A percentile compares a stretch with the other conserved stretches of the same genome.
phyloP scores from a whole-genome alignment of 2,888 invertebrate genomes.

The Cremastinae sp. region DNA sequence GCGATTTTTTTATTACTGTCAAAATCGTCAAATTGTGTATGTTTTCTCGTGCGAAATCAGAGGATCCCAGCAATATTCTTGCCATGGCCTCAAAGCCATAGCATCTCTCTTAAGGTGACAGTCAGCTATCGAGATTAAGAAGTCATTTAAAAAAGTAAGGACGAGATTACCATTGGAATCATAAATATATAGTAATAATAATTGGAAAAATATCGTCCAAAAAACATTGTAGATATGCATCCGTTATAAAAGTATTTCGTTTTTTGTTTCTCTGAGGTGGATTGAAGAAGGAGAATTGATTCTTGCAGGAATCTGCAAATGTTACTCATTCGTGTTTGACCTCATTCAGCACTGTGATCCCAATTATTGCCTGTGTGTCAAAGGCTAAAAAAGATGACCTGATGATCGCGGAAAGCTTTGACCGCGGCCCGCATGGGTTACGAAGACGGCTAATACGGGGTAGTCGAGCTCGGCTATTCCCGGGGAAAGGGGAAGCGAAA shows the following conservation, averaged over 20 bases:
- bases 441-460: slow-evolving; percentile 49
- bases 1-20: too few relatives aligned
- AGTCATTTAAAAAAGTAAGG: too few relatives aligned
- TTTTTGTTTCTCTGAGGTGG: neutral
- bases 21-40: too few relatives aligned
- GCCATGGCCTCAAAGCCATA: too few relatives aligned
- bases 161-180: too few relatives aligned
- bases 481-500: slow-evolving; percentile 58
- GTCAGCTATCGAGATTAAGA: too few relatives aligned
- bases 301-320: neutral
- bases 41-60: too few relatives aligned
- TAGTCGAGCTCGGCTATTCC: slow-evolving; percentile 35
- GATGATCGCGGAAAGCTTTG: slow-evolving; percentile 45
- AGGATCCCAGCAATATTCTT: too few relatives aligned
- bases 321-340: neutral
- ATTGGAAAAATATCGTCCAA: neutral
- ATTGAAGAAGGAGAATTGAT: neutral
- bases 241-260: neutral
- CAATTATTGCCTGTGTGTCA: slow-evolving; percentile 23
- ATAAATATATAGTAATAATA: too few relatives aligned
- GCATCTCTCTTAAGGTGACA: too few relatives aligned
- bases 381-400: slow-evolving; percentile 21
- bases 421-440: slow-evolving; percentile 41
- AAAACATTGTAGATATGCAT: too few relatives aligned
- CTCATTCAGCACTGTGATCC: neutral